Percentiles rank a stretch among this genome's conserved stretches.
These are phyloP conservation scores for Megalurothrips usitatus DNA, from an alignment of 2,888 invertebrate species.

Conservation along the genomic window DNA sequence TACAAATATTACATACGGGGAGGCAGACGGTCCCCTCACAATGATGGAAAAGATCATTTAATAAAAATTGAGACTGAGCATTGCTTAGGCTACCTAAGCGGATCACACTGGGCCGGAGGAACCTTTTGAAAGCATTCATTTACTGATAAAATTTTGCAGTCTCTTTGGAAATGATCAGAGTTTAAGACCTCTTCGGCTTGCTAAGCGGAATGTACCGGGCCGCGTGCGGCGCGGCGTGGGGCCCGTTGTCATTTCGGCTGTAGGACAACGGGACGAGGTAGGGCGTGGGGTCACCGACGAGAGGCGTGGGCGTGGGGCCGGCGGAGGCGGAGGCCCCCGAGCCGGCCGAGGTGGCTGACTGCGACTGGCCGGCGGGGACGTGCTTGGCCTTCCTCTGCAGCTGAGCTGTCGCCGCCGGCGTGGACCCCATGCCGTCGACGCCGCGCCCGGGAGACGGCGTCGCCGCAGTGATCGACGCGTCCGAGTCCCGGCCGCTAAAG, in stretches of 20 bases:
- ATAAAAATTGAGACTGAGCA: no score
- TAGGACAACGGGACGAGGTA: slow-evolving; percentile 8
- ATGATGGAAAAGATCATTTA: no score
- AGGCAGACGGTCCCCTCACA: no score
- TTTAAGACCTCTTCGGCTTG: not conserved
- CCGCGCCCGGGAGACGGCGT: not conserved
- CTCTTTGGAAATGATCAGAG: not conserved
- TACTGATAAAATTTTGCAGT: not conserved
- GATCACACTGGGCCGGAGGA: no score
- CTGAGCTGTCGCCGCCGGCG: no score
- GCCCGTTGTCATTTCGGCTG: not conserved
- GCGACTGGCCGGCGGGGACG: not conserved
- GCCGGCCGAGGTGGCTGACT: not conserved
- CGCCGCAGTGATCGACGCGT: not conserved
- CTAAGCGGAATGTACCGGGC: not conserved
- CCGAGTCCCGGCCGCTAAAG: not conserved
- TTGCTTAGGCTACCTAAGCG: no score
- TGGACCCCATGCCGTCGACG: not conserved
- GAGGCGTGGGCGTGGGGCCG: not conserved
- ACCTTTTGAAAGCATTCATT: not conserved
- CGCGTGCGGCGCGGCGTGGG: not conserved
- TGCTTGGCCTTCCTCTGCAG: slow-evolving; percentile 10
- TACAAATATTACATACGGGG: no score
- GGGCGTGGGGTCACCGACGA: not conserved
- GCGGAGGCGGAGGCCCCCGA: not conserved